Conservation (phyloP, 2,888 invertebrate species). For the Eilema sororculum region DNA sequence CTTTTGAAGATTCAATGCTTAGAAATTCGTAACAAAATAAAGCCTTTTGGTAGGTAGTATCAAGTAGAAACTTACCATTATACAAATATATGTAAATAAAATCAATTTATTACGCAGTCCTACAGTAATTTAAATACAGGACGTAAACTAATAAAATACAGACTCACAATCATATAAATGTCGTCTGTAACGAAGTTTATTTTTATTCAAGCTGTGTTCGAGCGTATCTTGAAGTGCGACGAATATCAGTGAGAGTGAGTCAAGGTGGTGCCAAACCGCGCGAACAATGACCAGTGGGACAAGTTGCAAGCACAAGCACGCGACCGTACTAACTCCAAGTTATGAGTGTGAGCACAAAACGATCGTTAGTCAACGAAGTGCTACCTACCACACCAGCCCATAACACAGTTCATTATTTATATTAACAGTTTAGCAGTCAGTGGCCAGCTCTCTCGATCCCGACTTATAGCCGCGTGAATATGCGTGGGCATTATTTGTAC, state of each 20-base stretch:
- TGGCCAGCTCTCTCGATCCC: conserved; percentile 77
- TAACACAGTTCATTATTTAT: conserved; percentile 87
- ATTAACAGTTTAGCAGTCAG: conserved; percentile 87
- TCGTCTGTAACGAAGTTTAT: conserved; percentile 27
- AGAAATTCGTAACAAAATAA: not conserved
- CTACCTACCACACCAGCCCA: conserved; percentile 80
- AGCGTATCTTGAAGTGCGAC: conserved; percentile 38
- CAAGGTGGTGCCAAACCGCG: conserved; percentile 50
- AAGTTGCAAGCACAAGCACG: conserved; percentile 35
- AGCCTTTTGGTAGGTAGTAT: not conserved
- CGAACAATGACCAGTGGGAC: conserved; percentile 53
- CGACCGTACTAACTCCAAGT: conserved; percentile 57
- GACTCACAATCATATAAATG: conserved; percentile 25
- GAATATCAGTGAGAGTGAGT: conserved; percentile 46
- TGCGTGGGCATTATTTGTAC: conserved; percentile 87
- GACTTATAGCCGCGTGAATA: conserved; percentile 85
- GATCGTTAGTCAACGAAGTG: conserved; percentile 81
- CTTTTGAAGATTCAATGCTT: not conserved
- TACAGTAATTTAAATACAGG: conserved; percentile 23
- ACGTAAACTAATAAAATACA: conserved; percentile 29
- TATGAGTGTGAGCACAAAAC: conserved; percentile 75
- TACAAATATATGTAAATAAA: conserved; percentile 19
- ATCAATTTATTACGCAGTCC: conserved; percentile 20
- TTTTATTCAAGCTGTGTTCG: conserved; percentile 35
- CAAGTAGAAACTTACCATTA: conserved; percentile 14